Evolutionary conservation across 53 echinoderm and acorn worm species (phyloP), one percentile per base, ranked within the genome.

Genomic region (Henricia sp.): DNA sequence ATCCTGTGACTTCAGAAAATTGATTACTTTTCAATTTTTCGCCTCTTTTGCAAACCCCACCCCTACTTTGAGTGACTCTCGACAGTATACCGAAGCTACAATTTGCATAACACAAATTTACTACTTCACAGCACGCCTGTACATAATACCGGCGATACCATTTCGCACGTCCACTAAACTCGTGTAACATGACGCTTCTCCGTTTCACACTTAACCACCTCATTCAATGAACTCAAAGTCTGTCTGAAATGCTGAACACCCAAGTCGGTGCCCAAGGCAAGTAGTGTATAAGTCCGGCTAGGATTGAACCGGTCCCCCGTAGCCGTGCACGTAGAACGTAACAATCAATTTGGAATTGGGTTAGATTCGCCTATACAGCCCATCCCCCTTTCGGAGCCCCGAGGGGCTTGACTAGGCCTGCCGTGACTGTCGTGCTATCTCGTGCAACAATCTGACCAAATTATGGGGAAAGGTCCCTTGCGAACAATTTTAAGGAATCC

Each of bases 311-410:
- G 37, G 39, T 76, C 48, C 48, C 37, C 76, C 25, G 37, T 21
- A 54, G 24, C 37, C 76, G 27, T 59, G 17, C 40, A 58, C 76
- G 57, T 42, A 56, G 42, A 76, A 28, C 41, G 37, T 57, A 37
- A 76, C 40, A 76, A 76, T 76, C 58, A 76, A 76, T 76, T 23
- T 58, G 41, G 41, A 76, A 76, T 76, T 59, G 59, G 76, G 76
- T 76, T 76, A 76, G 76, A 40, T 57, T 26, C 58, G 39, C 59
- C 38, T 59, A 57, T 76, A 26, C 13, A 40, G 76, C 76, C 55
- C 28, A 38, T 23, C 37, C 62, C 62, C 33, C n/a, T n/a, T n/a
- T n/a, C n/a, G n/a, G n/a, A n/a, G n/a, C n/a, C n/a, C n/a, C n/a
- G n/a, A n/a, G n/a, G n/a, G n/a, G n/a, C n/a, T n/a, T n/a, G n/a